Evolutionary conservation across 2,888 invertebrate genomes (phyloP), one percentile per base, ranked within the genome.

Genomic region (Aradus depressus): DNA sequence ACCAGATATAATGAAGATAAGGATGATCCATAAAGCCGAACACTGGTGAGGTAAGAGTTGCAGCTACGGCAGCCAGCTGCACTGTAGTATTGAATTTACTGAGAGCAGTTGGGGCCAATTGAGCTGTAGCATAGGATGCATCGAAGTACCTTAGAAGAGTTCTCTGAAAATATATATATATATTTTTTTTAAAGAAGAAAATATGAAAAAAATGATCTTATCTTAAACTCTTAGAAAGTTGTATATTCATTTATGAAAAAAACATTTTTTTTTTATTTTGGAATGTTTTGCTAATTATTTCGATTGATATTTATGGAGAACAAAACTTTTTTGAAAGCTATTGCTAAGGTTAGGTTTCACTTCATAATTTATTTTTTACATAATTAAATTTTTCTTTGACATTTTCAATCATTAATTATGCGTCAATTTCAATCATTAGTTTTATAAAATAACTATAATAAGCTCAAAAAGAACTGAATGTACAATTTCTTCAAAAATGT

Each of bases 31-130:
- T 76, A 69, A 81, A 92, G 50, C 81, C 76, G 69, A 92, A 89
- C 34, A 95, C 86, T 1, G 95, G 93, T 12, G 95, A 90, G 10
- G 89, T 89, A 38, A 97, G 70, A 12, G 92, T 87, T 1, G 84
- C 76, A 34, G 89, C 90, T 49, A 93, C 86, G 56, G 95, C 72
- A 37, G 80, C 68, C 41, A 97, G 72, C 68, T 97, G 96, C 23
- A 97, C 73, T 4, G 80, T 84, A 5, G 96, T 97, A 68, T 97
- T 97, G 2, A 93, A 77, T 78, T 97, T 97, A 68, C 95, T 96
- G 38, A 91, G 81, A 50, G 84, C 76, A 10, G 95, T 93, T 4
- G 97, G 97, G 16, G 86, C 84, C 44, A 97, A 72, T 68, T 90
- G 86, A 25, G 86, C 92, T n/a, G 92, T 91, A 2, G 88, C 87